Conservation (phyloP, 1,140 invertebrate genomes). For the Antheraea mylitta region DNA sequence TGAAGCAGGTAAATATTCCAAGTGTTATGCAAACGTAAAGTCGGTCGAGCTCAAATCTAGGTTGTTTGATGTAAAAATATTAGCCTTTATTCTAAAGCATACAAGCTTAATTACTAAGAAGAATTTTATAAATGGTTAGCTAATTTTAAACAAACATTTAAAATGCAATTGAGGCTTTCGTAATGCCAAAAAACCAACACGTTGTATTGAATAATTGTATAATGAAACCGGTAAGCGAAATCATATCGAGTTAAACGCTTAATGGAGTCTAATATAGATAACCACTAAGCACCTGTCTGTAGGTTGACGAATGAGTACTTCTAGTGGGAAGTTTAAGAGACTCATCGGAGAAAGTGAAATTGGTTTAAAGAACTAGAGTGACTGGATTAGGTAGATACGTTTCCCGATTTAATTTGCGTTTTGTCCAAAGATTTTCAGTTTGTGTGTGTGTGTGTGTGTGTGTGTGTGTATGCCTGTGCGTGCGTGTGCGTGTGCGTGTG, state of each 20-base stretch:
- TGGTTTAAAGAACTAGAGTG: constrained; percentile 25
- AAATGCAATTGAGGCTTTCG: constrained; percentile 11
- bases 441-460: too few species aligned
- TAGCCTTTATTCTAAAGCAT: not conserved
- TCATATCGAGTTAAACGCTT: constrained; percentile 67
- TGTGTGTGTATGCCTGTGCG: too few species aligned
- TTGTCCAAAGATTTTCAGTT: too few species aligned
- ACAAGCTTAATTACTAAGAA: constrained; percentile 5
- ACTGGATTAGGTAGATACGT: not conserved
- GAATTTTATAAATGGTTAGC: constrained; percentile 6
- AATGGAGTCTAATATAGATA: constrained; percentile 69
- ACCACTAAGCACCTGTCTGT: constrained; percentile 65
- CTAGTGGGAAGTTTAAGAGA: constrained; percentile 46
- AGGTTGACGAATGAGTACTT: constrained; percentile 62
- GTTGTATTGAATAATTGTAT: constrained; percentile 48
- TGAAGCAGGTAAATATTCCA: constrained; percentile 5
- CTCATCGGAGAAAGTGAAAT: constrained; percentile 72
- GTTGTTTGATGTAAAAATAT: constrained; percentile 14
- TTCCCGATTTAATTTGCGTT: not conserved
- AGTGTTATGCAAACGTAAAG: constrained; percentile 9
- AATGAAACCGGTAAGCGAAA: constrained; percentile 55
- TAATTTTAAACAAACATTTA: constrained; percentile 17
- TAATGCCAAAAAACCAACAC: constrained; percentile 25
- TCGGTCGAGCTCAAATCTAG: constrained; percentile 10
- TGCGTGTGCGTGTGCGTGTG: too few species aligned